Percentiles rank a stretch among this genome's conserved stretches.
Evolutionary conservation across 1,140 invertebrate species (phyloP).

Genomic region (Trinorchestia longiramus): DNA sequence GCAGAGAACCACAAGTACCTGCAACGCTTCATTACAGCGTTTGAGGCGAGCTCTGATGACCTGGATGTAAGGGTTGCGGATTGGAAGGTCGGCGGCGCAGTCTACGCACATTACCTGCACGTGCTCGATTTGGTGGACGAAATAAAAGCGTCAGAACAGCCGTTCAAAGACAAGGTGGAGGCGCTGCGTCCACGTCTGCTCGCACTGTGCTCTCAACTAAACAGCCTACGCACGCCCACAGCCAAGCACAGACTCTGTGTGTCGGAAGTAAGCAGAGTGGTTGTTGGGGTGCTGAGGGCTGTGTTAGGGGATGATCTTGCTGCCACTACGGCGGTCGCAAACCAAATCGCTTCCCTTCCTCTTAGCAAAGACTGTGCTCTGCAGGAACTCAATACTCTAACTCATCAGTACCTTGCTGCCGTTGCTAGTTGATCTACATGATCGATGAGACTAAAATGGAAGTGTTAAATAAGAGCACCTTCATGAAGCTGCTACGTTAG

Average conservation of each 20-base stretch:
- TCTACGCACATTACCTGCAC: slow-evolving; percentile 72
- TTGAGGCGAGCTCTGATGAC: slow-evolving; percentile 54
- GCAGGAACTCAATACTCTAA: slow-evolving; percentile 72
- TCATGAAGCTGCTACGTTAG: background rate
- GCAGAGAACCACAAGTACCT: slow-evolving; percentile 79
- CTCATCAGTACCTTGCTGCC: slow-evolving; percentile 62
- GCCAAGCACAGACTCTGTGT: slow-evolving; percentile 78
- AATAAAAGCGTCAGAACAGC: slow-evolving; percentile 72
- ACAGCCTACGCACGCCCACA: slow-evolving; percentile 75
- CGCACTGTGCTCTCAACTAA: slow-evolving; percentile 76
- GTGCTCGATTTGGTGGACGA: slow-evolving; percentile 70
- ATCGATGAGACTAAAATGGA: background rate
- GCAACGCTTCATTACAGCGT: slow-evolving; percentile 56
- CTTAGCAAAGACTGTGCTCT: slow-evolving; percentile 78
- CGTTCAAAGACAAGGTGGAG: slow-evolving; percentile 76
- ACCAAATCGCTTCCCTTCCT: slow-evolving; percentile 74
- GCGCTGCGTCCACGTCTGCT: slow-evolving; percentile 76
- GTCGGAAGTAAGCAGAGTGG: slow-evolving; percentile 77
- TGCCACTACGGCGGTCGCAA: slow-evolving; percentile 72
- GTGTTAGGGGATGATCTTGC: slow-evolving; percentile 67
- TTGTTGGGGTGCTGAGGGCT: slow-evolving; percentile 72
- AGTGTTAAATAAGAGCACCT: background rate
- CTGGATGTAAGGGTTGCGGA: slow-evolving; percentile 67
- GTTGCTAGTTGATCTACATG: slow-evolving; percentile 47
- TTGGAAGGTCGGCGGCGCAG: slow-evolving; percentile 71